Evolutionary conservation across 2,113 vertebrate genomes (phyloP), one percentile per base, ranked within the genome.

Genomic region (Centropristis striata): DNA sequence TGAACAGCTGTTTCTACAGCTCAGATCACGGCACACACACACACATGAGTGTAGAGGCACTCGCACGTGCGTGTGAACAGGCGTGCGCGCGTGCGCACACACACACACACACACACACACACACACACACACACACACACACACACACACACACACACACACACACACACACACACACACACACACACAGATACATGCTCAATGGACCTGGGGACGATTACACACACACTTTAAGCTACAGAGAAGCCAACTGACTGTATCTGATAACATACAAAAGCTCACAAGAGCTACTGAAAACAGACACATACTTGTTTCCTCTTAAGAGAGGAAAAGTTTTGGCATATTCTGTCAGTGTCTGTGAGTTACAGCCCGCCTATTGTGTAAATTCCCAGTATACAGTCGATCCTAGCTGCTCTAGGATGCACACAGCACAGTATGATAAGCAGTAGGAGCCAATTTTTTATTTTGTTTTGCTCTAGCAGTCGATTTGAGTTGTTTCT

Each of bases 1-100:
- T 94, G 92, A 92, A 93, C 94, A 94, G 93, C 90, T 94, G 93
- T 93, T 93, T 84, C 78, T 70, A 76, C 69, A 68, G 72, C 85
- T 27, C 61, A 55, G 73, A 74, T 72, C 71, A 60, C 8, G 23
- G 63, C 69, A 46, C 36, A 71, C 65, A 53, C 36, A 75, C 39
- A 78, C 47, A 54, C 51, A 51, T 20, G 61, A 65, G 39, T 28
- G 65, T n/a, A 39, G 47, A 85, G 44, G n/a, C 75, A 65, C 72
- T 47, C 7, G 12, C 71, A 70, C 39, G 63, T 81, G 82, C 25
- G 28, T 18, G 49, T 0, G 4, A 13, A 54, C 32, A 41, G 9
- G n/a, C n/a, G n/a, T n/a, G n/a, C n/a, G n/a, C n/a, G n/a, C n/a
- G n/a, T n/a, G n/a, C n/a, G n/a, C n/a, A 44, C 2, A 37, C 44